Percentiles rank a stretch among this genome's conserved stretches.
Conservation (phyloP, 2,113 vertebrate genomes). For the Sylvilagus bachmani region DNA sequence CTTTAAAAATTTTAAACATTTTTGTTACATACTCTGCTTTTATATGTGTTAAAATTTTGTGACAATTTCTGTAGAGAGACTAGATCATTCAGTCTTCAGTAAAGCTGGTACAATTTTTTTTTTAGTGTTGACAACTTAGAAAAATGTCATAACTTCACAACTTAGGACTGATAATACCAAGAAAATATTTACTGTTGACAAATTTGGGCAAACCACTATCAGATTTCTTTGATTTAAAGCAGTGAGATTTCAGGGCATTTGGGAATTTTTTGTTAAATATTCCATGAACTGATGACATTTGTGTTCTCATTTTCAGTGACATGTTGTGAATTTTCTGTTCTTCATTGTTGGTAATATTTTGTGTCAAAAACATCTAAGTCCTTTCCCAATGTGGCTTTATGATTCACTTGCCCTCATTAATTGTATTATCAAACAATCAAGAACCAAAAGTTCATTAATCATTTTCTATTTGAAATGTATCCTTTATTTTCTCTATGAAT, state of each 20-base stretch:
- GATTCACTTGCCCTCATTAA: constrained; percentile 23
- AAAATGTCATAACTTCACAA: not conserved
- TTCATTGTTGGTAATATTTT: constrained; percentile 25
- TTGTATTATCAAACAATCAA: not conserved
- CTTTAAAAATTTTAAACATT: not conserved
- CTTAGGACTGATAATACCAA: not conserved
- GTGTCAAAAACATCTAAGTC: constrained; percentile 33
- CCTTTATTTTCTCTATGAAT: constrained; percentile 42
- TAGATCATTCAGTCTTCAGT: constrained; percentile 9
- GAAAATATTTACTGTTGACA: constrained; percentile 14
- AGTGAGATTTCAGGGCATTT: constrained; percentile 27
- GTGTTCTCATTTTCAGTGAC: not conserved
- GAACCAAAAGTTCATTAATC: constrained; percentile 33
- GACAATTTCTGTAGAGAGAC: not conserved
- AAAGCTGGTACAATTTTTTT: not conserved
- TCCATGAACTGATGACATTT: not conserved
- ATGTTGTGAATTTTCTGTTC: constrained; percentile 49
- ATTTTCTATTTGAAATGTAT: constrained; percentile 19
- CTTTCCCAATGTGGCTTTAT: not conserved
- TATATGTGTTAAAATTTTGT: not conserved
- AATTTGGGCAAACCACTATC: not conserved
- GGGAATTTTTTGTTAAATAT: constrained; percentile 23
- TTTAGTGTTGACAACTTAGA: not conserved
- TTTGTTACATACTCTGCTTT: not conserved
- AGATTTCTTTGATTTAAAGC: not conserved